Evolutionary conservation across 2,113 vertebrate genomes (phyloP), one percentile per base, ranked within the genome.

Genomic region (Hippoglossus stenolepis): DNA sequence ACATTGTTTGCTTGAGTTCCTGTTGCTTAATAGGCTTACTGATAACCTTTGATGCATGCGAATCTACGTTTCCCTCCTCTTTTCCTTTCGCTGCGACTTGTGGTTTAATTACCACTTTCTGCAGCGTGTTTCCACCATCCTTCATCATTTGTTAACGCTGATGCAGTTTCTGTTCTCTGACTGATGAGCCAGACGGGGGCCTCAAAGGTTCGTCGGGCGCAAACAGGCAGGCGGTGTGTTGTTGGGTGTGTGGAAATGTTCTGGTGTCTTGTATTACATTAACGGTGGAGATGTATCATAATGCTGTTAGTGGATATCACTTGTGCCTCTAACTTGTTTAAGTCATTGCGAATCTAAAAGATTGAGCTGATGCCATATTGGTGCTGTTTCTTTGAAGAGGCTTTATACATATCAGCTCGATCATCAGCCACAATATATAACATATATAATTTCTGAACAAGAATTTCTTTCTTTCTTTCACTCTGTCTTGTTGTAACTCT

Each of bases 11-110:
- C 73, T 51, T 67, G 54, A 79, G 65, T 74, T 80, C 28, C 47
- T 67, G 66, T 83, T 76, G 67, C 49, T 62, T 86, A 70, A 78
- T 47, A 64, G 56, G 59, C 23, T 70, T 70, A 77, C 45, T 45
- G 61, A 77, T 56, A 60, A 56, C 35, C 62, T 72, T 60, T 68
- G 9, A 51, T 65, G 57, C 66, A 49, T 65, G 71, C 49, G 31
- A 8, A 23, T 31, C 18, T 43, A 28, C 24, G 43, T 60, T 47
- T 61, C 59, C 51, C 20, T 59, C 3, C 23, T 69, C 3, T 54
- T 43, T 65, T 45, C 23, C 15, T 72, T 45, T 73, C 26, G 40
- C 24, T 56, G 18, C 21, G 7, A 3, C 51, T 20, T n/a, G 20
- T 15, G 7, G 51, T n/a, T 0, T 54, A 54, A 54, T 54, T 20